Conservation (phyloP, 2,888 invertebrate species). For the Halocaridina rubra region DNA sequence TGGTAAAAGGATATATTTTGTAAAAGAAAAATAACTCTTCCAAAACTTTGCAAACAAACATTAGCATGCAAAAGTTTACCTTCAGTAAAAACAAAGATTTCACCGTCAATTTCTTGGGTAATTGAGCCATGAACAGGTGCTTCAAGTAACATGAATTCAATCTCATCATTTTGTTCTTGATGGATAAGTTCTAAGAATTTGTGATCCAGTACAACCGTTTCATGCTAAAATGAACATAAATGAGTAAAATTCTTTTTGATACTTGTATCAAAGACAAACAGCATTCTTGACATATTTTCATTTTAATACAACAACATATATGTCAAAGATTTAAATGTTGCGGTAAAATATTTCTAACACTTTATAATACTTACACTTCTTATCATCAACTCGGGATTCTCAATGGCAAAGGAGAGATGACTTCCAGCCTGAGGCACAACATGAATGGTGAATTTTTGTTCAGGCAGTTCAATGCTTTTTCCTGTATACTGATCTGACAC, state of each 20-base stretch:
- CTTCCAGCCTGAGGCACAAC: conserved; percentile 45
- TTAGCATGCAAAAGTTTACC: too few relatives aligned
- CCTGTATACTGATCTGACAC: conserved; percentile 47
- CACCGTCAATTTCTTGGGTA: conserved; percentile 23
- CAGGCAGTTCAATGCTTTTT: conserved; percentile 26
- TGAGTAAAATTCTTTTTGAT: background rate
- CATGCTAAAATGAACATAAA: conserved; percentile 28
- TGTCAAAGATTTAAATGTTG: too few relatives aligned
- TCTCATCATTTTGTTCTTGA: conserved; percentile 12
- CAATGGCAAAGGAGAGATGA: conserved; percentile 36
- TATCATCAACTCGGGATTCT: conserved; percentile 48
- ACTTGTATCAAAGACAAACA: background rate
- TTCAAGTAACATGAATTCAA: conserved; percentile 51
- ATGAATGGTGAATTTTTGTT: conserved; percentile 60
- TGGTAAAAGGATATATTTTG: too few relatives aligned
- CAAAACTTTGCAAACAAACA: too few relatives aligned
- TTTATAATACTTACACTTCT: conserved; percentile 52
- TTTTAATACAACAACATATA: too few relatives aligned
- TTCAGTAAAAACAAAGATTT: conserved; percentile 21
- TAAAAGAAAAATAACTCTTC: too few relatives aligned
- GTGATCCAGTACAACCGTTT: conserved; percentile 34
- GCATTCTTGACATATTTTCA: too few relatives aligned
- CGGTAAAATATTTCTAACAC: too few relatives aligned
- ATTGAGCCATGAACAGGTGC: conserved; percentile 52
- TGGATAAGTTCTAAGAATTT: conserved; percentile 49